Conservation (phyloP, 2,888 invertebrate genomes). For the Diadegma fenestrale region DNA sequence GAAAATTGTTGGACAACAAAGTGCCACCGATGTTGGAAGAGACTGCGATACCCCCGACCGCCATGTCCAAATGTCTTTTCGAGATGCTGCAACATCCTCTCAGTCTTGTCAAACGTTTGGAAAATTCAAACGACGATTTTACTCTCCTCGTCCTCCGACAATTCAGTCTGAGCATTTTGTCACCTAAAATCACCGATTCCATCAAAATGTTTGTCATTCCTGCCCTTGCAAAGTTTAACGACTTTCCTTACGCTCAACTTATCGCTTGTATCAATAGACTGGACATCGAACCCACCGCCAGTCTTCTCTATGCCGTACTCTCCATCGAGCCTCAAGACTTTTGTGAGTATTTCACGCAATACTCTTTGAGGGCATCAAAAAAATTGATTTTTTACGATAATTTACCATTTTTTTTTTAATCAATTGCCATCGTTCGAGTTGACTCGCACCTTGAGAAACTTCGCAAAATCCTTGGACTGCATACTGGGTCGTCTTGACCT, state of each 20-base stretch:
- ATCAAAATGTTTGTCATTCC: constrained; percentile 90
- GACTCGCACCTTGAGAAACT: no score
- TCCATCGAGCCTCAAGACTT: constrained; percentile 88
- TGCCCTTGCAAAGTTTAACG: constrained; percentile 86
- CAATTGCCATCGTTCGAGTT: no score
- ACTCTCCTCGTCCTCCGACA: constrained; percentile 86
- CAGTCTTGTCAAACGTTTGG: constrained; percentile 85
- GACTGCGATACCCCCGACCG: constrained; percentile 90
- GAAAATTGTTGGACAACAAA: constrained; percentile 89
- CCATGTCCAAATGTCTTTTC: constrained; percentile 90
- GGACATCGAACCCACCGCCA: constrained; percentile 86
- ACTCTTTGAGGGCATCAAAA: neutral
- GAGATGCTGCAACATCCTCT: constrained; percentile 93
- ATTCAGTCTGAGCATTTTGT: constrained; percentile 89
- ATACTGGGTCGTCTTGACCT: no score
- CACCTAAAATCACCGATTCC: constrained; percentile 88
- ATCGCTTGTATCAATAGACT: constrained; percentile 85
- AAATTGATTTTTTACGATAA: neutral
- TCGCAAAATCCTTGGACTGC: no score
- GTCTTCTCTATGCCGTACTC: constrained; percentile 90
- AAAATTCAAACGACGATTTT: constrained; percentile 84
- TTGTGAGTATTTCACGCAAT: constrained; percentile 86
- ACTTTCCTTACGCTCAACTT: constrained; percentile 86
- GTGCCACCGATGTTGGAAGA: constrained; percentile 90
- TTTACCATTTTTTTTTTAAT: no score